Evolutionary conservation across 2,888 invertebrate species (phyloP), one percentile per base, ranked within the genome.

Genomic region (Nebria brevicollis): DNA sequence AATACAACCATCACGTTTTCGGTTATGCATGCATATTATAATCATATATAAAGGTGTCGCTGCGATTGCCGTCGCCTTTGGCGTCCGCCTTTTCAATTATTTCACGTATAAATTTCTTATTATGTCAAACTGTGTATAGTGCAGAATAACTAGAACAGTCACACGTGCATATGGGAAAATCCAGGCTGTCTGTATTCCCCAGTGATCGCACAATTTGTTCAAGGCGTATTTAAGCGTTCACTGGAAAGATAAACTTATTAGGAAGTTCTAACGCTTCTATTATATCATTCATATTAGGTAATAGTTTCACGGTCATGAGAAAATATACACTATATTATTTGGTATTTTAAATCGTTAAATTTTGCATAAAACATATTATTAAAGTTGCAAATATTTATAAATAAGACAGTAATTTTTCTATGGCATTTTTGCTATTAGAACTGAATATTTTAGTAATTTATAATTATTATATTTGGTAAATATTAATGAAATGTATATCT

Each of bases 401-500:
- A 54, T 2, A 54, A 7, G 0, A 34, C 2, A 34, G 13, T 54
- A 1, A 54, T 54, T 3, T 70, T 20, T 70, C 70, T 26, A 20
- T 25, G 20, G 20, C 20, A 20, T 20, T 20, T 20, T 20, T 20
- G 20, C 20, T 20, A 20, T 20, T 20, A 20, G 20, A 26, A 25
- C 25, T 70, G 34, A 26, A 26, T 25, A 25, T 20, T 25, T 34
- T 26, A 11, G 4, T 20, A 70, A 70, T 26, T 25, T 70, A 11
- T 70, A 11, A 70, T 70, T 70, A 20, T 70, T 8, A 70, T 70
- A 20, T 13, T 70, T 26, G 15, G 26, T 70, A 70, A 34, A 25
- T 20, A 25, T 25, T 13, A 70, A 70, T 70, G 15, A 70, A 70
- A 70, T 70, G 34, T 26, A 70, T 10, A 25, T 26, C 70, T 70